Percentiles rank a stretch among this genome's conserved stretches.
Conservation (phyloP, 2,888 invertebrate species). For the Pristionchus arcanus region DNA sequence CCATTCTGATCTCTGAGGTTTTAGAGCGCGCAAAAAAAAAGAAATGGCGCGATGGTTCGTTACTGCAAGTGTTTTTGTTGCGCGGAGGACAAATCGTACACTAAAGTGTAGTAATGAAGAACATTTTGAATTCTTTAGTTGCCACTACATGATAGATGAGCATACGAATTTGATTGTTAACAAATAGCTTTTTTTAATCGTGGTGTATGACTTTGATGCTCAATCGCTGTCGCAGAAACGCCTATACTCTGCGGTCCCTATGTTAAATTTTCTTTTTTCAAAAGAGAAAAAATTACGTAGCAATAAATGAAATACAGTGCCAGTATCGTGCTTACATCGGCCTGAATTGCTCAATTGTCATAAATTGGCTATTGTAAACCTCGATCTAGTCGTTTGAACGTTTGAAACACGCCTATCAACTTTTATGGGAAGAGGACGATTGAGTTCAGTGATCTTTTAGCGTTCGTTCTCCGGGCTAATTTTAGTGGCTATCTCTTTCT, state of each 20-base stretch:
- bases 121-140: neutral
- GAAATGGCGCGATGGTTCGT: conserved; percentile 14
- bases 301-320: too few species aligned
- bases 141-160: too few species aligned
- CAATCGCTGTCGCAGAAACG: too few species aligned
- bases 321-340: neutral
- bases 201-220: too few species aligned
- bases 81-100: neutral
- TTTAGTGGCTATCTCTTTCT: neutral
- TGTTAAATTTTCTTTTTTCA: too few species aligned
- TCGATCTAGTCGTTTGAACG: conserved; percentile 19
- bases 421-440: conserved; percentile 2
- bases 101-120: neutral
- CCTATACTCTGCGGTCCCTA: too few species aligned
- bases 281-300: too few species aligned
- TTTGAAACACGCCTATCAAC: neutral
- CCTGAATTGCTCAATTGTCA: neutral
- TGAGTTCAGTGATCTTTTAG: conserved; percentile 18
- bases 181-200: neutral
- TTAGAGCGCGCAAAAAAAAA: neutral
- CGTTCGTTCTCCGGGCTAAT: neutral
- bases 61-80: neutral
- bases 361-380: conserved; percentile 2
- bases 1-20: neutral
- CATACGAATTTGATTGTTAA: too few species aligned